phyloP scores from a whole-genome alignment of 2,888 invertebrate genomes.

The Empis stercorea region DNA sequence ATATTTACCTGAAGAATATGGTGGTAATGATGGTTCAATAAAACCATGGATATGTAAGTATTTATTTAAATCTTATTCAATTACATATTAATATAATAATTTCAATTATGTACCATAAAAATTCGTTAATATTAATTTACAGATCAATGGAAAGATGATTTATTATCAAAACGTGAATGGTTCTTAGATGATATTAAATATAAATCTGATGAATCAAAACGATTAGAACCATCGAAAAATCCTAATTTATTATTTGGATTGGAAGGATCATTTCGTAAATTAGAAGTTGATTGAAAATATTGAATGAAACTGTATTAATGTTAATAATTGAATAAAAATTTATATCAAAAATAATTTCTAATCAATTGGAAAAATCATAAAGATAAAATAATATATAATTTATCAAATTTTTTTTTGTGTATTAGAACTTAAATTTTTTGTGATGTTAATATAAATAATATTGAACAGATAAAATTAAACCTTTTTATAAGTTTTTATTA shows the following conservation, averaged over 20 bases:
- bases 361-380: neutral
- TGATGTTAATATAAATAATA: too few relatives aligned
- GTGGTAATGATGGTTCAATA: constrained; percentile 43
- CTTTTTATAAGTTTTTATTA: too few relatives aligned
- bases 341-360: neutral
- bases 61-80: neutral
- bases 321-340: neutral
- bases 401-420: too few relatives aligned
- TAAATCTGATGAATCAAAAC: constrained; percentile 21
- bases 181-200: constrained; percentile 23
- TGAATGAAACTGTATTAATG: too few relatives aligned
- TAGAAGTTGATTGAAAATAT: constrained; percentile 22
- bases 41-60: neutral
- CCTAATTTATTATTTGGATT: constrained; percentile 22
- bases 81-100: neutral
- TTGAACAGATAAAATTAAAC: too few relatives aligned
- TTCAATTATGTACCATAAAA: too few relatives aligned
- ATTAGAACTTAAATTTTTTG: too few relatives aligned
- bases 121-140: too few relatives aligned
- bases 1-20: constrained; percentile 49
- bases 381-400: too few relatives aligned
- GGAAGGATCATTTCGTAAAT: constrained; percentile 26
- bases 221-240: constrained; percentile 17
- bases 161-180: constrained; percentile 11
- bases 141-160: constrained; percentile 1